These are phyloP conservation scores for Allobates femoralis DNA, from an alignment of 2,797 vertebrate genomes.

Conservation along the genomic window DNA sequence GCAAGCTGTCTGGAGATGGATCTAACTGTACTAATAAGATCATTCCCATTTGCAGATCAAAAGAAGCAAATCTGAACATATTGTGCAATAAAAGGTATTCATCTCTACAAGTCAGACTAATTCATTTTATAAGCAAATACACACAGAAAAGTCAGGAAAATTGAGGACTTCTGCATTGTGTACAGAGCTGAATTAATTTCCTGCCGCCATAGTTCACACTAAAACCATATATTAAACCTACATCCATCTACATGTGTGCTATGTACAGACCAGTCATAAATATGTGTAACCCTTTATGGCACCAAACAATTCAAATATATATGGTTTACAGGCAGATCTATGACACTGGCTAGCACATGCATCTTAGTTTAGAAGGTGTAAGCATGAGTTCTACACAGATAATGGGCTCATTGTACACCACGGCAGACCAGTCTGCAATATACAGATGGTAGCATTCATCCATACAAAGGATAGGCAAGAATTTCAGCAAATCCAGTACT, in stretches of 20 bases:
- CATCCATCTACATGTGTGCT: background rate
- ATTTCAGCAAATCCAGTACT: background rate
- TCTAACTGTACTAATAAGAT: constrained; percentile 8
- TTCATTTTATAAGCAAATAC: background rate
- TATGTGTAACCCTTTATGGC: background rate
- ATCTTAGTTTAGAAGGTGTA: too few relatives aligned
- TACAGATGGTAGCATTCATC: background rate
- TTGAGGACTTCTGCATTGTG: background rate
- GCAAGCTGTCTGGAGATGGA: constrained; percentile 39
- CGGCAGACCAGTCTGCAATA: too few relatives aligned
- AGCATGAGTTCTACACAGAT: too few relatives aligned
- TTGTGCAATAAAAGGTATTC: background rate
- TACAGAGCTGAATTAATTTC: background rate
- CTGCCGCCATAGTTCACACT: background rate
- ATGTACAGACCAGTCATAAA: background rate
- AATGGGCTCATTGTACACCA: background rate
- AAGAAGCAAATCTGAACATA: background rate
- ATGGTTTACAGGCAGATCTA: background rate
- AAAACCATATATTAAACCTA: background rate
- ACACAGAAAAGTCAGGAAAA: background rate
- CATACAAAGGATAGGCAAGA: background rate
- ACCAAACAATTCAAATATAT: background rate
- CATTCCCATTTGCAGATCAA: constrained; percentile 2
- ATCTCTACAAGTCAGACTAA: background rate
- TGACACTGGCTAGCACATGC: too few relatives aligned